A percentile compares a stretch with the other conserved stretches of the same genome.
These are phyloP conservation scores for Cacatua alba DNA, from an alignment of 2,113 vertebrate species.

Conservation along the genomic window DNA sequence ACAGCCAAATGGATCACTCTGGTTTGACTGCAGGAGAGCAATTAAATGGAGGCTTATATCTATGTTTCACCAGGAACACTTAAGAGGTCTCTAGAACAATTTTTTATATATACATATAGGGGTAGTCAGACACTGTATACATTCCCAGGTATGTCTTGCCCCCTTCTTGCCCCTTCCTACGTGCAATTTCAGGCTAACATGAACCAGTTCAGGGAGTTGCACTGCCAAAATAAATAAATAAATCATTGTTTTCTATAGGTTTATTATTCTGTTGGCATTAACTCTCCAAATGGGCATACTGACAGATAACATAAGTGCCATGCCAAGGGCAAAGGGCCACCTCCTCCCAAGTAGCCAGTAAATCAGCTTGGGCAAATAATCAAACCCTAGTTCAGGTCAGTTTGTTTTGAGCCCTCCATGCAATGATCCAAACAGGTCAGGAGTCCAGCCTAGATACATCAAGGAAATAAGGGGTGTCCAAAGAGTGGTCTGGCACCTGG, in stretches of 20 bases:
- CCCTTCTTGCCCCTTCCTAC: background rate
- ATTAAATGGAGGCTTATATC: background rate
- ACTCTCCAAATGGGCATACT: background rate
- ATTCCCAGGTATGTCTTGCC: rapidly evolving
- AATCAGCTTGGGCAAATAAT: background rate
- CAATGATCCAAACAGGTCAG: background rate
- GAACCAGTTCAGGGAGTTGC: background rate
- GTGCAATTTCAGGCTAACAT: background rate
- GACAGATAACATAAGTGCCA: background rate
- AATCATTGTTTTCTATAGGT: background rate
- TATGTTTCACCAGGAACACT: background rate
- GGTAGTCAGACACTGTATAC: background rate
- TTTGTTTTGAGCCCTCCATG: background rate
- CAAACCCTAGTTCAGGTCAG: background rate
- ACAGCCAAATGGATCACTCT: background rate
- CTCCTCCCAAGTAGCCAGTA: background rate
- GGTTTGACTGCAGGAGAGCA: background rate
- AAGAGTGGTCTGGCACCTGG: background rate
- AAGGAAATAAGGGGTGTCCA: background rate
- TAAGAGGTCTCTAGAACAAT: background rate
- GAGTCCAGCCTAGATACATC: background rate
- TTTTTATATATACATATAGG: background rate
- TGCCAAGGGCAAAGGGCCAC: background rate
- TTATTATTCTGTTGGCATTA: background rate
- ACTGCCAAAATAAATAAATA: background rate